A percentile compares a stretch with the other conserved stretches of the same genome.
Conservation (phyloP, 1,140 invertebrate genomes). For the Nasonia vitripennis region DNA sequence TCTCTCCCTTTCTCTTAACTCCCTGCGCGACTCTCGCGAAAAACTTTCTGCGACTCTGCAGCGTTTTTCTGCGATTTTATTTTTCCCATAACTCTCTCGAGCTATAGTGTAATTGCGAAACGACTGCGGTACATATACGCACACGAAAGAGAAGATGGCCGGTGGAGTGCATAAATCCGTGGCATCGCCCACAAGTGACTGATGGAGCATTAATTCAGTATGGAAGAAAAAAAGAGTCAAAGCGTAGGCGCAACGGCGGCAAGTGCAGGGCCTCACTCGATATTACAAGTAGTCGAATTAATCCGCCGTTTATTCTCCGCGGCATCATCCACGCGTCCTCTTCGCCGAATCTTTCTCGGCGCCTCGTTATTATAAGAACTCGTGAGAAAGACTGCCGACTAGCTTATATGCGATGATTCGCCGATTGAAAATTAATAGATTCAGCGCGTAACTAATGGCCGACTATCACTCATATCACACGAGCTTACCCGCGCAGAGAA, state of each 20-base stretch:
- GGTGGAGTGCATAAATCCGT: no score
- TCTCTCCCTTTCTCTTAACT: neutral
- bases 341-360: neutral
- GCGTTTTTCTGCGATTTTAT: conserved; percentile 46
- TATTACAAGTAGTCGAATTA: conserved; percentile 21
- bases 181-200: conserved; percentile 22
- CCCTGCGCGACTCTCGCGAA: neutral
- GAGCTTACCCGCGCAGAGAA: neutral
- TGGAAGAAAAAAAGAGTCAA: no score
- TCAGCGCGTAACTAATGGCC: neutral
- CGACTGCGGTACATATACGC: no score
- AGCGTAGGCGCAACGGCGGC: conserved; percentile 61
- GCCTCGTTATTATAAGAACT: neutral
- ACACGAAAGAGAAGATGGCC: neutral
- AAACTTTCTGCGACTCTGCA: conserved; percentile 34
- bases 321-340: neutral
- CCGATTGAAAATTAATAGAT: conserved; percentile 39
- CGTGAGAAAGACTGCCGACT: neutral
- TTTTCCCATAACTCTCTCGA: conserved; percentile 43
- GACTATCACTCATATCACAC: neutral
- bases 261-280: neutral
- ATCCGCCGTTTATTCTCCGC: conserved; percentile 6
- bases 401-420: neutral
- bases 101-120: neutral
- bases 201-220: conserved; percentile 45